These are phyloP conservation scores for Bubo bubo DNA, from an alignment of 2,113 vertebrate species.

Conservation along the genomic window DNA sequence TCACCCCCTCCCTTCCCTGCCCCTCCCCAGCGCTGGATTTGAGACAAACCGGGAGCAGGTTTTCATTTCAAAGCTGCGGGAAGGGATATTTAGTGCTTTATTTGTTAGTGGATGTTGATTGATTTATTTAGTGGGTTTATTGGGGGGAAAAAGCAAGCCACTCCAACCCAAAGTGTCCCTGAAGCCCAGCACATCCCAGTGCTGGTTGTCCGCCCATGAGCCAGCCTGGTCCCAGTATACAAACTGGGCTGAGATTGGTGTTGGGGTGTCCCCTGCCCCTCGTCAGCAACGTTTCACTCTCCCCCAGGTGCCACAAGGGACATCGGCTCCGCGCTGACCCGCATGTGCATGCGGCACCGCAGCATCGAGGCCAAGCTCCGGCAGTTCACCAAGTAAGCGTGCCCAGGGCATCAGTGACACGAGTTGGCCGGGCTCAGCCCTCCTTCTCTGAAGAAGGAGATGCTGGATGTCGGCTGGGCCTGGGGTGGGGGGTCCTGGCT, in stretches of 20 bases:
- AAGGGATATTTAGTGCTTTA: neutral
- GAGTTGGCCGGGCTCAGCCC: neutral
- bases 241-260: neutral
- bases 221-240: neutral
- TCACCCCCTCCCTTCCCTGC: fast-evolving
- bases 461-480: neutral
- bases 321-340: conserved; percentile 93
- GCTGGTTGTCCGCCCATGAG: fast-evolving
- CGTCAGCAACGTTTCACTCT: fast-evolving
- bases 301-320: conserved; percentile 92
- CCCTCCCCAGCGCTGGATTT: neutral
- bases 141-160: fast-evolving
- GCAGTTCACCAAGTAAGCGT: conserved; percentile 93
- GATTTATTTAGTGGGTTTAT: neutral
- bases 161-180: neutral
- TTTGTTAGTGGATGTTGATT: neutral
- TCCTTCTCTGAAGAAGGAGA: neutral
- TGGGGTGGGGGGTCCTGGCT: neutral
- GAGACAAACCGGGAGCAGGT: neutral
- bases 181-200: neutral
- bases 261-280: neutral
- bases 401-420: fast-evolving
- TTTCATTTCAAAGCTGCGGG: neutral
- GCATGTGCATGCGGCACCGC: conserved; percentile 98
- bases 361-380: conserved; percentile 98